Evolutionary conservation across 2,113 vertebrate genomes (phyloP).

Genomic region (Callipepla squamata): DNA sequence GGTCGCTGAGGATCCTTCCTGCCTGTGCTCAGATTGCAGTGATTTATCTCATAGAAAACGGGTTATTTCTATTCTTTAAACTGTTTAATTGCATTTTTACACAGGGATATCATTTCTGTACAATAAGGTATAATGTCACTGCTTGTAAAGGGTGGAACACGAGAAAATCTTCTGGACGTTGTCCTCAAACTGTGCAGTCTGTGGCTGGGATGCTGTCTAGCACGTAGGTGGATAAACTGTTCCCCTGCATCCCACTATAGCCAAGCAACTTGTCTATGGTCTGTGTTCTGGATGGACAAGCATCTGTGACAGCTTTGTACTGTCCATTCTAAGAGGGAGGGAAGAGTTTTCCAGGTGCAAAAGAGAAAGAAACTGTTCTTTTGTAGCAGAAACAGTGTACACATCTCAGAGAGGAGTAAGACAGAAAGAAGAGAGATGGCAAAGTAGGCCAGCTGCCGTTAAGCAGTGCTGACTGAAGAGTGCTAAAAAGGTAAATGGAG

Average conservation of each 20-base stretch:
- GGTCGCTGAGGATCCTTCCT: not conserved
- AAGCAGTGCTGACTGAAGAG: not conserved
- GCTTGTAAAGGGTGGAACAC: not conserved
- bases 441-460: not conserved
- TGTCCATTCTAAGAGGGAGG: fast-evolving
- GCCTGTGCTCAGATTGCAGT: not conserved
- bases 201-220: not conserved
- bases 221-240: not conserved
- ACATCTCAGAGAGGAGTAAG: fast-evolving
- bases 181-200: not conserved
- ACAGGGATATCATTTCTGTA: not conserved
- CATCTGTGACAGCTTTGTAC: not conserved
- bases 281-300: not conserved
- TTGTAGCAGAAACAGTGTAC: not conserved
- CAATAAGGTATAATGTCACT: not conserved
- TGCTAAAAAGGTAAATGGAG: not conserved
- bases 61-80: not conserved
- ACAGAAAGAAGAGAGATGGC: not conserved
- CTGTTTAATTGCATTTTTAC: not conserved
- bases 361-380: not conserved
- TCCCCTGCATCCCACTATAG: not conserved
- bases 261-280: not conserved
- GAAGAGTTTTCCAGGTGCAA: not conserved
- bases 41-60: not conserved
- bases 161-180: not conserved